Evolutionary conservation across 2,888 invertebrate species (phyloP), one percentile per base, ranked within the genome.

Genomic region (Pheosia tremula): DNA sequence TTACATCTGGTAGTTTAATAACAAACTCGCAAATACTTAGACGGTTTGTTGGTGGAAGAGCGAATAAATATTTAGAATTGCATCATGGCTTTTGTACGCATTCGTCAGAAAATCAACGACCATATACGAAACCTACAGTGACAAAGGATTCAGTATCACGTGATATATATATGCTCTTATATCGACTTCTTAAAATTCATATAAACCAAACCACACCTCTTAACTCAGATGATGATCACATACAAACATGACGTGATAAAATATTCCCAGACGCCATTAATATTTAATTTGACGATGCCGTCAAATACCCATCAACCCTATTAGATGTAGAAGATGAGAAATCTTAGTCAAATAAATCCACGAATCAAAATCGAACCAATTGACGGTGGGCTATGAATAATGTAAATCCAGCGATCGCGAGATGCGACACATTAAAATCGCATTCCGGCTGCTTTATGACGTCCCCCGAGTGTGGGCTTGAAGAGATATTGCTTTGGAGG

Each of bases 391-490:
- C 68, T 77, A 85, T 87, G 88, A 89, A 90, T 90, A 87, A 90
- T 90, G 88, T 83, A 90, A 77, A 75, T 68, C 63, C 70, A 8
- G 52, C 77, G 82, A 87, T 86, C 86, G 84, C 38, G 76, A 82
- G 78, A 80, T 84, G 84, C 75, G 88, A 86, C 86, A 87, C 87
- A 89, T 90, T 90, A 89, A 89, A 89, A 87, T 82, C 88, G 83
- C 88, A 85, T 89, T 84, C 78, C 24, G 73, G 68, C 69, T 75
- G 71, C 76, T 87, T 87, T 83, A 84, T 82, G 84, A 79, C 73
- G 71, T 68, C 74, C 75, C 68, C 68, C 67, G 70, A 75, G 71
- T 66, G 53, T 58, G 61, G 65, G 57, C 49, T 45, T 55, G 52
- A 65, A 80, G 80, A 83, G 76, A 78, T 77, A 81, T 76, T 80